These are phyloP conservation scores for Altica lythri DNA, from an alignment of 2,888 invertebrate genomes.

Conservation along the genomic window DNA sequence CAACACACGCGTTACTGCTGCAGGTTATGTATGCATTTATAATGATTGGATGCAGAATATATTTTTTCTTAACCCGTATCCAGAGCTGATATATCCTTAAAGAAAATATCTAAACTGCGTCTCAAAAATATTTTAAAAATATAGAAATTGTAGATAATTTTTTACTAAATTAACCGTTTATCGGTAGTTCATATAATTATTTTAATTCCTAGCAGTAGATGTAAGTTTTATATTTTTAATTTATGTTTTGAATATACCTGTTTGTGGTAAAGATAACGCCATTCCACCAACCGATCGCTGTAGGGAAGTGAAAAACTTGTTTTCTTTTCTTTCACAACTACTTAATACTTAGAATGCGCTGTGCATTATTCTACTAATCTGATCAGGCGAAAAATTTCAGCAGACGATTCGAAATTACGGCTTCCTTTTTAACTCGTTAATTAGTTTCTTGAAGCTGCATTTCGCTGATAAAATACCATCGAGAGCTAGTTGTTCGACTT, in stretches of 20 bases:
- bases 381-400: constrained; percentile 30
- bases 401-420: constrained; percentile 32
- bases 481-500: constrained; percentile 21
- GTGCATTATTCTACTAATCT: constrained; percentile 30
- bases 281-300: too few relatives aligned
- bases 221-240: too few relatives aligned
- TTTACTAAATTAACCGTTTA: too few relatives aligned
- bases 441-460: constrained; percentile 32
- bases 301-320: constrained; percentile 10
- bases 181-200: too few relatives aligned
- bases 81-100: too few relatives aligned
- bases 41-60: constrained; percentile 1
- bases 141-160: too few relatives aligned
- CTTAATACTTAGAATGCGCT: constrained; percentile 24
- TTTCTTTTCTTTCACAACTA: constrained; percentile 20
- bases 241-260: too few relatives aligned
- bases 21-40: constrained; percentile 4
- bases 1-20: constrained; percentile 9
- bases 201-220: too few relatives aligned
- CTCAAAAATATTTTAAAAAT: too few relatives aligned
- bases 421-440: constrained; percentile 34
- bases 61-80: too few relatives aligned
- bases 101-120: too few relatives aligned
- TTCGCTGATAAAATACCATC: constrained; percentile 29
- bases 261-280: too few relatives aligned